Base-by-base conservation (phyloP, 2,113 vertebrate species). In the Takifugu flavidus region DNA sequence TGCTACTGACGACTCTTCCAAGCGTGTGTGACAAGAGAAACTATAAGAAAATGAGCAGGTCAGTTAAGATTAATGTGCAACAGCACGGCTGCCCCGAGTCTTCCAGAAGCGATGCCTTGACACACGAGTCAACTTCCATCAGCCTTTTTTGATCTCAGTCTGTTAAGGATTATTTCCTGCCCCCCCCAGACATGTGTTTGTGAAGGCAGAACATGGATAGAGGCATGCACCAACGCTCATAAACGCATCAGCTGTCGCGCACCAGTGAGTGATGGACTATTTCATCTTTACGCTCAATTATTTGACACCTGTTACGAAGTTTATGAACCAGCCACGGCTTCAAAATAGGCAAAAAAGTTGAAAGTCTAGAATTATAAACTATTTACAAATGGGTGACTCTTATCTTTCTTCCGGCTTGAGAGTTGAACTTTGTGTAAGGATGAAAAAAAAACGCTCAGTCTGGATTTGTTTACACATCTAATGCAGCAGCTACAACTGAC, bases 131-230 rank as follows among this genome's bases (percentile, higher is more conserved):
- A 78, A 86, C 76, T 82, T 79, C 53, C 70, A 77, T 80, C 75
- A 82, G 59, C 59, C 73, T 83, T 74, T 46, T 84, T 80, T 82
- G 65, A 80, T 82, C 80, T 79, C 60, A 75, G 71, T 67, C 82
- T 86, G 85, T 75, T 79, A 60, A 67, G 82, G 77, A 84, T 88
- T 86, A 86, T 85, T 87, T 84, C 82, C 77, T 86, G 70, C 74
- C 64, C 78, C 34, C 65, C 67, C 65, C 80, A 78, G 78, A 85
- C 82, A 86, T 72, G 82, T 89, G 82, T 86, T 85, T 78, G 75
- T 81, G 70, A 70, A 63, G 59, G 71, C 81, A 80, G 82, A 86
- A 80, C 87, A 83, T 58, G 78, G 76, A 84, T 83, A 69, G 85
- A 87, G 80, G 82, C 78, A 68, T 70, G 67, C 77, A 80, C 70